Percentiles rank a stretch among this genome's conserved stretches.
Conservation (phyloP, 92 coral and sea anemone genomes). For the Epizoanthus ramosus region DNA sequence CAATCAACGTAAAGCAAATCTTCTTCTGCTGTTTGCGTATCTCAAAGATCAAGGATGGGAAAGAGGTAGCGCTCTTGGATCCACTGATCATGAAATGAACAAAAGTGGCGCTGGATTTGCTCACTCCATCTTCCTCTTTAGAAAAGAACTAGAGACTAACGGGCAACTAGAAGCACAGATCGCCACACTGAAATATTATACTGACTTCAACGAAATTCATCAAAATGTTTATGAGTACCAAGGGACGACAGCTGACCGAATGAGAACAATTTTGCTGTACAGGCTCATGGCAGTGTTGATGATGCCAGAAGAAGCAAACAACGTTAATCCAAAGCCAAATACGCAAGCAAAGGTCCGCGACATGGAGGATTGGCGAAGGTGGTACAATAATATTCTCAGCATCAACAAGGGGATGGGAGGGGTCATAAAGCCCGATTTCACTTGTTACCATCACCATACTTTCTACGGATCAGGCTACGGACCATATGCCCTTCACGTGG, state of each 20-base stretch:
- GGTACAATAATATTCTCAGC: conserved; percentile 57
- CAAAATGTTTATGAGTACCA: conserved; percentile 36
- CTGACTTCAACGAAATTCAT: conserved; percentile 60
- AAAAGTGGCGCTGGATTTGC: conserved; percentile 64
- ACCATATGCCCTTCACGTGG: conserved; percentile 60
- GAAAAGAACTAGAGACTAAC: conserved; percentile 9
- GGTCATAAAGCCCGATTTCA: conserved; percentile 64
- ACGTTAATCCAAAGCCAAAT: conserved; percentile 31
- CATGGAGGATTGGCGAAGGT: conserved; percentile 49
- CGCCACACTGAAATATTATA: conserved; percentile 59
- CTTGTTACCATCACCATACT: conserved; percentile 60
- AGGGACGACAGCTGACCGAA: conserved; percentile 58
- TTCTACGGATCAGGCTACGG: conserved; percentile 69
- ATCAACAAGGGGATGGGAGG: conserved; percentile 62
- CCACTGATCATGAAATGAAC: conserved; percentile 65
- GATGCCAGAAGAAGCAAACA: conserved; percentile 55
- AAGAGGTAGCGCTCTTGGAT: conserved; percentile 69
- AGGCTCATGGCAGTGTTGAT: conserved; percentile 63
- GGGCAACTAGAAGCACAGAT: conserved; percentile 4
- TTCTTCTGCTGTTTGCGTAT: conserved; percentile 43
- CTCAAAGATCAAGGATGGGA: conserved; percentile 71
- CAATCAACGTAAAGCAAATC: conserved; percentile 35
- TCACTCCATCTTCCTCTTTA: conserved; percentile 66
- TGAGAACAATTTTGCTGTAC: conserved; percentile 50
- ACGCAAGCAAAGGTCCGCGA: conserved; percentile 62